Evolutionary conservation across 2,797 vertebrate genomes (phyloP).

Genomic region (Lepus oiostolus): DNA sequence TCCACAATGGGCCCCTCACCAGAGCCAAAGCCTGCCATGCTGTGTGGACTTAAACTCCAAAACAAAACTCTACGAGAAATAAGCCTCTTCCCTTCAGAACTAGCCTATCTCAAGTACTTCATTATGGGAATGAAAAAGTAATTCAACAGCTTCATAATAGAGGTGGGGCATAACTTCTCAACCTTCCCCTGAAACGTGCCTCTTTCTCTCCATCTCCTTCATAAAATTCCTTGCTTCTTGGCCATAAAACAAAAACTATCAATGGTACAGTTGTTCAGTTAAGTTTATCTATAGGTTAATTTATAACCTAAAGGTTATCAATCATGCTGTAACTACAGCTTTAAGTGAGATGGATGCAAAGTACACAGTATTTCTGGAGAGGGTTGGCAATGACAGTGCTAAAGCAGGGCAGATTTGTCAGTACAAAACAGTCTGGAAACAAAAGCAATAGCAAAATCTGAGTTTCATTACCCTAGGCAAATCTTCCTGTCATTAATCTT

Average conservation of each 20-base stretch:
- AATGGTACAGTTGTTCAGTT: neutral
- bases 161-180: neutral
- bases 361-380: neutral
- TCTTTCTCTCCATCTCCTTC: neutral
- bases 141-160: neutral
- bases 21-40: no score
- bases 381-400: neutral
- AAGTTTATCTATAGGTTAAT: neutral
- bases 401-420: neutral
- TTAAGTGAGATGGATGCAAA: neutral
- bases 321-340: neutral
- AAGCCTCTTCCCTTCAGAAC: no score
- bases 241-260: constrained; percentile 39
- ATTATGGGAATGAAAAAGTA: no score
- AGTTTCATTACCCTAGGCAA: constrained; percentile 1
- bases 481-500: neutral
- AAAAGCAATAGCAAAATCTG: neutral
- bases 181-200: neutral
- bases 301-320: neutral
- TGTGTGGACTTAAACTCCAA: no score
- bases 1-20: no score
- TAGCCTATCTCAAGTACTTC: no score
- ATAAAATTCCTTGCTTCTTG: constrained; percentile 36
- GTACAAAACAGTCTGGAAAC: neutral
- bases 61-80: no score